These are phyloP conservation scores for Paramormyrops kingsleyae DNA, from an alignment of 2,113 vertebrate species.

Conservation along the genomic window DNA sequence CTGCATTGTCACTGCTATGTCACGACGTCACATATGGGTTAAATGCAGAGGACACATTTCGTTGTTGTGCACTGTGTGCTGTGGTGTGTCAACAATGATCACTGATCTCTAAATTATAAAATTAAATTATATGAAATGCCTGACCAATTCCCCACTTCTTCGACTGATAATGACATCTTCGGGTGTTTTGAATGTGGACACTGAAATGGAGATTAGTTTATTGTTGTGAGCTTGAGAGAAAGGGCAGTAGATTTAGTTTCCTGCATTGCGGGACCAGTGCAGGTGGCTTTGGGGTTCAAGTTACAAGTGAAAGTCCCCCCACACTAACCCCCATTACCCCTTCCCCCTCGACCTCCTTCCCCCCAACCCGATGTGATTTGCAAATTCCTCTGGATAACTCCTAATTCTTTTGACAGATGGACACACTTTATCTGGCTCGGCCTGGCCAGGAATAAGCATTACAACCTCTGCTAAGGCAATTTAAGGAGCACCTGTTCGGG, in stretches of 20 bases:
- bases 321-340: slow-evolving; percentile 4
- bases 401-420: slow-evolving; percentile 62
- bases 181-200: slow-evolving; percentile 19
- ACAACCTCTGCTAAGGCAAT: slow-evolving; percentile 53
- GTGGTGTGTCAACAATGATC: too few relatives aligned
- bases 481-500: slow-evolving; percentile 50
- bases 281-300: slow-evolving; percentile 55
- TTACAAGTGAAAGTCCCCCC: slow-evolving; percentile 48
- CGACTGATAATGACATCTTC: slow-evolving; percentile 2
- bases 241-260: slow-evolving; percentile 30
- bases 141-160: neutral
- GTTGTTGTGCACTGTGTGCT: too few relatives aligned
- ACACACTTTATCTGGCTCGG: slow-evolving; percentile 44
- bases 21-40: too few relatives aligned
- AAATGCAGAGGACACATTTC: too few relatives aligned
- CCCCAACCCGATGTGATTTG: slow-evolving; percentile 36
- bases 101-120: too few relatives aligned
- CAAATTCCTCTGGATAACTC: slow-evolving; percentile 59
- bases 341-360: neutral
- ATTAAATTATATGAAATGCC: too few relatives aligned
- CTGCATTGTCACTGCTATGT: too few relatives aligned
- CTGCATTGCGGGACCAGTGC: slow-evolving; percentile 47
- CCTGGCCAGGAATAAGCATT: slow-evolving; percentile 45
- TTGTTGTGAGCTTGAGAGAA: slow-evolving; percentile 21
- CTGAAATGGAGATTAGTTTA: slow-evolving; percentile 29